phyloP scores from a whole-genome alignment of 2,888 invertebrate species.

The Aleiodes alternator region DNA sequence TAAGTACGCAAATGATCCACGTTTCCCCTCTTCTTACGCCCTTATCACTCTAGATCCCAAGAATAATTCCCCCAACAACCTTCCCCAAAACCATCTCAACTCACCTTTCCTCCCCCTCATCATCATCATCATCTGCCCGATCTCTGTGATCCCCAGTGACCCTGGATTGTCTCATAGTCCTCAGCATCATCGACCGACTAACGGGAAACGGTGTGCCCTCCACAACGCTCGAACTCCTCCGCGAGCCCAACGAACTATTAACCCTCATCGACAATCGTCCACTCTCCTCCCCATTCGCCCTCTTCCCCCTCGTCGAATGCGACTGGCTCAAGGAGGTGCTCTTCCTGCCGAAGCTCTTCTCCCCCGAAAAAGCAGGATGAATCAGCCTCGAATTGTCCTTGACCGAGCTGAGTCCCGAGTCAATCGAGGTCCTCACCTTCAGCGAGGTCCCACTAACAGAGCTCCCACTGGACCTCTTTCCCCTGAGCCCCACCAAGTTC shows the following conservation, averaged over 20 bases:
- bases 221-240: conserved; percentile 53
- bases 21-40: too few relatives aligned
- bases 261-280: conserved; percentile 47
- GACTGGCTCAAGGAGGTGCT: conserved; percentile 13
- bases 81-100: too few relatives aligned
- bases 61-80: too few relatives aligned
- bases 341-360: not conserved
- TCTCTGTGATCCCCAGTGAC: not conserved
- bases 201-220: conserved; percentile 64
- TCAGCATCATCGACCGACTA: conserved; percentile 60
- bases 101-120: too few relatives aligned
- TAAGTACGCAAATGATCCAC: too few relatives aligned
- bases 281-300: not conserved
- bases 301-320: not conserved
- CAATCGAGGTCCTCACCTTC: conserved; percentile 57
- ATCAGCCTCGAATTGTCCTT: too few relatives aligned
- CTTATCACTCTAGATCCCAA: too few relatives aligned
- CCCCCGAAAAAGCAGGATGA: too few relatives aligned
- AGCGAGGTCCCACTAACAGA: conserved; percentile 1
- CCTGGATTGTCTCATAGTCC: conserved; percentile 54
- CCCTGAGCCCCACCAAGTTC: conserved; percentile 1
- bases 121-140: too few relatives aligned
- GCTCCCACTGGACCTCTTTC: conserved; percentile 19
- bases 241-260: conserved; percentile 45
- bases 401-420: conserved; percentile 34